Conservation (phyloP, 2,113 vertebrate genomes). For the Pungitius pungitius region DNA sequence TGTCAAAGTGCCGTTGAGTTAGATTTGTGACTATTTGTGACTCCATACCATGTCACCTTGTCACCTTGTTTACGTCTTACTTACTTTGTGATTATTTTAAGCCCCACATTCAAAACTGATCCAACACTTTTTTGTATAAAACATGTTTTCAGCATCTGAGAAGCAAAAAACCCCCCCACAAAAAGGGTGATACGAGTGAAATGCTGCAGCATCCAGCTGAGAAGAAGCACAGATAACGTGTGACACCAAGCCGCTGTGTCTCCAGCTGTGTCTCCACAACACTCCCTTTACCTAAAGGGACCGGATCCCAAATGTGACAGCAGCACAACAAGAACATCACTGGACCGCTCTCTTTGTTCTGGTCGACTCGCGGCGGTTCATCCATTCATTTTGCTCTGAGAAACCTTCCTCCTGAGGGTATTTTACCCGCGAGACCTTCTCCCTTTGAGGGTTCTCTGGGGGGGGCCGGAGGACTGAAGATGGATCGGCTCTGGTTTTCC, state of each 20-base stretch:
- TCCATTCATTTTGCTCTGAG: constrained; percentile 9
- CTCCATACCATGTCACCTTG: no score
- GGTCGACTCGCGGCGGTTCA: background rate
- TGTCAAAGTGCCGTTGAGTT: no score
- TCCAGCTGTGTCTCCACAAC: background rate
- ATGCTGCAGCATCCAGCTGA: background rate
- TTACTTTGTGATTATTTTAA: no score
- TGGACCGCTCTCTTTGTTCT: background rate
- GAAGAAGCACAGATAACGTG: background rate
- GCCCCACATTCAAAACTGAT: no score
- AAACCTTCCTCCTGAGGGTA: constrained; percentile 37
- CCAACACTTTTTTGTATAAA: no score
- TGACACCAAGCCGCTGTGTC: background rate
- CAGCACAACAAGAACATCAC: background rate
- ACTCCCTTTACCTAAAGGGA: background rate
- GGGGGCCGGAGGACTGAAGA: constrained; percentile 45
- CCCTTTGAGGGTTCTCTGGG: constrained; percentile 50
- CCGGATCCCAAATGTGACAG: background rate
- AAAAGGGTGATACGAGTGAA: no score
- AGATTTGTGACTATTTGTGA: no score
- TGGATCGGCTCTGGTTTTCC: constrained; percentile 55
- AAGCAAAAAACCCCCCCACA: no score
- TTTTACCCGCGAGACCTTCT: constrained; percentile 38
- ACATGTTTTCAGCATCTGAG: no score
- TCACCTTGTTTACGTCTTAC: no score